A percentile compares a stretch with the other conserved stretches of the same genome.
Conservation (phyloP, 2,113 vertebrate species). For the Ceyx melanurus region DNA sequence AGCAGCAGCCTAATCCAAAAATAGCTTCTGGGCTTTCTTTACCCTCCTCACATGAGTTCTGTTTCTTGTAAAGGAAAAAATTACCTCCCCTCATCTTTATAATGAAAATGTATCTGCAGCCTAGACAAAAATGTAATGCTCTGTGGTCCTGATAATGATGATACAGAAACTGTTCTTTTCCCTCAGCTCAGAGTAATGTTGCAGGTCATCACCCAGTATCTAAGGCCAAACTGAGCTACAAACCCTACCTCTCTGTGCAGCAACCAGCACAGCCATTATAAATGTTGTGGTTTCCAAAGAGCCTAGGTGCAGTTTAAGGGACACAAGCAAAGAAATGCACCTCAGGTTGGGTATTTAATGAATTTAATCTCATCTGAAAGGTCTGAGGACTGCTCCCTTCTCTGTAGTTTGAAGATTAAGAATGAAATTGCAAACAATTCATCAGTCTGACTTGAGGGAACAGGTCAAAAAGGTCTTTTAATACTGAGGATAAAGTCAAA, state of each 20-base stretch:
- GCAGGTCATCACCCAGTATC: not conserved
- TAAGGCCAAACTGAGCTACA: not conserved
- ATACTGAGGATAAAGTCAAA: not conserved
- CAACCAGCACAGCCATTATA: not conserved
- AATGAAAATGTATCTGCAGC: not conserved
- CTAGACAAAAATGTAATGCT: not conserved
- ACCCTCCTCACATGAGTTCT: not conserved
- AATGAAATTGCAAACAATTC: not conserved
- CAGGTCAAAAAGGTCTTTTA: not conserved
- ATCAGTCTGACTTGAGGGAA: conserved; percentile 10
- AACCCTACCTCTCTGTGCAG: not conserved
- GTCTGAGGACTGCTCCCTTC: not conserved
- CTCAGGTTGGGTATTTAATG: not conserved
- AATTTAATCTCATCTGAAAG: not conserved
- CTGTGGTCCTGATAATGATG: not conserved
- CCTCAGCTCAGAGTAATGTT: not conserved
- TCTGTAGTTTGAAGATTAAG: not conserved
- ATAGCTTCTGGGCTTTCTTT: not conserved
- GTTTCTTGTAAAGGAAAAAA: not conserved
- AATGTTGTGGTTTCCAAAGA: not conserved
- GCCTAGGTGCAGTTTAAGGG: not conserved
- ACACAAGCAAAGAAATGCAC: not conserved
- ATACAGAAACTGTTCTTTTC: not conserved
- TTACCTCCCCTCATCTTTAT: not conserved
- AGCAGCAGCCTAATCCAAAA: not conserved